Evolutionary conservation across 2,113 vertebrate species (phyloP).

Genomic region (Myotis lucifugus): DNA sequence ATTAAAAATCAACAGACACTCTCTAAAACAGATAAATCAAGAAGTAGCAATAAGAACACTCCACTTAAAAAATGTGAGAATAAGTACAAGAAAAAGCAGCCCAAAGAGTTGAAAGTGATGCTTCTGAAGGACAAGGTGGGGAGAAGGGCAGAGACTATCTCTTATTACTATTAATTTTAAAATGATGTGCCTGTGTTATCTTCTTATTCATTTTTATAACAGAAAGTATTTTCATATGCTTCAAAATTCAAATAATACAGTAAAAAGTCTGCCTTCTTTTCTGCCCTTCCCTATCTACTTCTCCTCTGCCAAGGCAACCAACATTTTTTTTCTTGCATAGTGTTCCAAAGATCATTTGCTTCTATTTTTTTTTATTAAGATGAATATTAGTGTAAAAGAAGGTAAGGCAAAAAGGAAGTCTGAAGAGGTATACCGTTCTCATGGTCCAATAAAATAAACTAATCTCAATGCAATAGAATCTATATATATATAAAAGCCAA

Average conservation of each 20-base stretch:
- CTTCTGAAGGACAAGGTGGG: neutral
- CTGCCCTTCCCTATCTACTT: too few relatives aligned
- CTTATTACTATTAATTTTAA: neutral
- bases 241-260: neutral
- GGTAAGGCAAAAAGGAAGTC: neutral
- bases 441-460: neutral
- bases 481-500: too few relatives aligned
- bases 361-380: neutral
- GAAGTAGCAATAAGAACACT: neutral
- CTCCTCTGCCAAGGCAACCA: neutral
- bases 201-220: neutral
- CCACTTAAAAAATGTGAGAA: neutral
- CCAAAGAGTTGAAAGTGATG: neutral
- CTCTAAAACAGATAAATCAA: neutral
- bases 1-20: neutral
- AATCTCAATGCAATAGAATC: neutral
- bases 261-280: neutral
- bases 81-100: neutral
- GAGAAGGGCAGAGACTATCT: neutral
- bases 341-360: slow-evolving; percentile 7
- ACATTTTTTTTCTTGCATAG: neutral
- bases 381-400: neutral
- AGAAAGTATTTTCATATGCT: neutral
- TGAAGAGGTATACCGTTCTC: neutral
- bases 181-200: neutral